Conservation (phyloP, 2,113 vertebrate genomes). For the Archilochus colubris region DNA sequence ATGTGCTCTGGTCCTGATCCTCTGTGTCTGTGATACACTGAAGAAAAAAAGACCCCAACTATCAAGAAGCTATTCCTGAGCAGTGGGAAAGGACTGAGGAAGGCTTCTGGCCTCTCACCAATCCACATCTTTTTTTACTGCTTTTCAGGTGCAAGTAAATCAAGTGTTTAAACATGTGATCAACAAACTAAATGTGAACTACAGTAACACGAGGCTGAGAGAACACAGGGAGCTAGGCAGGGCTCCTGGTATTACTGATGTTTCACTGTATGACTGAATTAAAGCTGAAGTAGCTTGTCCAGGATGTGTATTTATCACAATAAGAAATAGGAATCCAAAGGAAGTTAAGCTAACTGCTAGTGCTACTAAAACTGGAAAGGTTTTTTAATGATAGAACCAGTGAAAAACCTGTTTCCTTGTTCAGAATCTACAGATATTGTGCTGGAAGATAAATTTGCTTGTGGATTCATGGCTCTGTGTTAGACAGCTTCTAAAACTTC, state of each 20-base stretch:
- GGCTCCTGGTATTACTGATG: not conserved
- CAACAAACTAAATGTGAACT: not conserved
- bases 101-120: not conserved
- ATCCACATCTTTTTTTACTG: not conserved
- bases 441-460: not conserved
- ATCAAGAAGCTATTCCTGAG: not conserved
- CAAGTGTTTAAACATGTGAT: not conserved
- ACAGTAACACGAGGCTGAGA: not conserved
- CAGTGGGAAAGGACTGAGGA: not conserved
- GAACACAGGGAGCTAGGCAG: not conserved
- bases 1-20: not conserved
- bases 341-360: not conserved
- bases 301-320: not conserved
- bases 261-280: not conserved
- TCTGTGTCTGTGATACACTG: fast-evolving
- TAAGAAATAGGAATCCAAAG: not conserved
- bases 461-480: not conserved
- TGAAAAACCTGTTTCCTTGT: not conserved
- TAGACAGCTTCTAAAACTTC: not conserved
- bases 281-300: not conserved
- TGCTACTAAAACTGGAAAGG: not conserved
- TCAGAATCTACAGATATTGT: not conserved
- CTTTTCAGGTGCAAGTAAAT: not conserved
- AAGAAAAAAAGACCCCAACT: not conserved
- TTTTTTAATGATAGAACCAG: not conserved